A percentile compares a stretch with the other conserved stretches of the same genome.
Evolutionary conservation across 2,797 vertebrate species (phyloP).

Genomic region (Pangasius larnaudii): DNA sequence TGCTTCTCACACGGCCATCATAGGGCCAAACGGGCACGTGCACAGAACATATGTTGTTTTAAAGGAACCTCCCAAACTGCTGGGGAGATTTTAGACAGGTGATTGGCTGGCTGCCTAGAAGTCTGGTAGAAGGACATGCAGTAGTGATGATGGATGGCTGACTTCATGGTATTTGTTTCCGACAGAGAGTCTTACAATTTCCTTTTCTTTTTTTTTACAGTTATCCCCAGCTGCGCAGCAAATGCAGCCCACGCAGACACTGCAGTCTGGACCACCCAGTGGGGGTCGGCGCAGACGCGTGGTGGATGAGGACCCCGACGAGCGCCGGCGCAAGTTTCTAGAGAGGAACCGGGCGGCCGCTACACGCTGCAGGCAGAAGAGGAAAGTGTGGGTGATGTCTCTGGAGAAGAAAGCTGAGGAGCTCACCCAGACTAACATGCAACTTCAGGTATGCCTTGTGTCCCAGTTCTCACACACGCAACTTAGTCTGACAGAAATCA

Average conservation of each 20-base stretch:
- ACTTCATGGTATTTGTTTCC: conserved; percentile 6
- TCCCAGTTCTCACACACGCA: neutral
- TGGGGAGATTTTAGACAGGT: conserved; percentile 62
- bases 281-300: conserved; percentile 93
- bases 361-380: conserved; percentile 98
- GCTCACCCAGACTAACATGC: conserved; percentile 99
- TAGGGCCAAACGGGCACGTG: conserved; percentile 57
- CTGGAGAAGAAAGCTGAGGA: conserved; percentile 99
- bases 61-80: conserved; percentile 67
- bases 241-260: conserved; percentile 95
- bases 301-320: conserved; percentile 96
- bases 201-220: conserved; percentile 66
- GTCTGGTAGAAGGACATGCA: conserved; percentile 46
- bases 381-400: conserved; percentile 99
- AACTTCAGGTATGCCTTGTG: conserved; percentile 88
- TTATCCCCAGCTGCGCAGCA: conserved; percentile 95
- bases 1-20: conserved; percentile 62
- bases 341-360: conserved; percentile 97
- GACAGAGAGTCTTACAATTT: neutral
- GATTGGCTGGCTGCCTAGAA: conserved; percentile 61
- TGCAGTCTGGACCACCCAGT: conserved; percentile 90
- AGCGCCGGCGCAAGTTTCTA: conserved; percentile 96
- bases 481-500: neutral
- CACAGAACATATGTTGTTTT: conserved; percentile 75
- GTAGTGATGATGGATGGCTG: conserved; percentile 15